A percentile compares a stretch with the other conserved stretches of the same genome.
Evolutionary conservation across 1,140 invertebrate genomes (phyloP).

Genomic region (Zaprionus vittiger): DNA sequence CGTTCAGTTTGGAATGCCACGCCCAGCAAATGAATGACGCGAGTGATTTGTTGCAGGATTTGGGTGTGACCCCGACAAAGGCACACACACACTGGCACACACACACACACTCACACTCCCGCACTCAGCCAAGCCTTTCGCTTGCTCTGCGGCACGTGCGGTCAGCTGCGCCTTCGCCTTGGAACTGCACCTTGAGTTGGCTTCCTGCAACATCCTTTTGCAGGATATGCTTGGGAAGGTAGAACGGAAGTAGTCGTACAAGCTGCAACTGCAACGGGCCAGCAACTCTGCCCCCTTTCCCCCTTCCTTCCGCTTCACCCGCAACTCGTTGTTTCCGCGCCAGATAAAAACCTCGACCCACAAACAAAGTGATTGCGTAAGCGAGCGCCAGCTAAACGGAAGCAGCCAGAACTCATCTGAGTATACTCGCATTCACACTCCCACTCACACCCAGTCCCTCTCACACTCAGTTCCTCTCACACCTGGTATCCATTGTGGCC

Average conservation of each 20-base stretch:
- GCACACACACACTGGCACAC: neutral
- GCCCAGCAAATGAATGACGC: slow-evolving; percentile 31
- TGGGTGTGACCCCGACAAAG: slow-evolving; percentile 45
- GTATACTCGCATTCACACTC: neutral
- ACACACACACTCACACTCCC: neutral
- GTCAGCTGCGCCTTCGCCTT: slow-evolving; percentile 36
- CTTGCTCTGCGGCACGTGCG: slow-evolving; percentile 52
- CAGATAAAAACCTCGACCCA: neutral
- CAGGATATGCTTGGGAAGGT: slow-evolving; percentile 22
- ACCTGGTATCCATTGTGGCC: neutral
- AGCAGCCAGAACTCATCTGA: slow-evolving; percentile 16
- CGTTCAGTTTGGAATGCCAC: slow-evolving; percentile 55
- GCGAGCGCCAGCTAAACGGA: neutral
- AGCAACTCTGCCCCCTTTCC: neutral
- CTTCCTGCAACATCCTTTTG: slow-evolving; percentile 29
- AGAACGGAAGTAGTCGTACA: slow-evolving; percentile 30
- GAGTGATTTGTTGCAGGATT: slow-evolving; percentile 63
- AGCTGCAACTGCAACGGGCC: slow-evolving; percentile 13
- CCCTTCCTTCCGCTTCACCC: neutral
- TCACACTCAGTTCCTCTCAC: neutral
- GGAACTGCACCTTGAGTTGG: slow-evolving; percentile 18
- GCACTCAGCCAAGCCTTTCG: slow-evolving; percentile 68
- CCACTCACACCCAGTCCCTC: neutral
- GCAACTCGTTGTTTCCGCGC: neutral
- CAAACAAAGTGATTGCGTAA: neutral